These are phyloP conservation scores for Melanotaenia parkinsoni DNA, from an alignment of 2,797 vertebrate species.

Conservation along the genomic window DNA sequence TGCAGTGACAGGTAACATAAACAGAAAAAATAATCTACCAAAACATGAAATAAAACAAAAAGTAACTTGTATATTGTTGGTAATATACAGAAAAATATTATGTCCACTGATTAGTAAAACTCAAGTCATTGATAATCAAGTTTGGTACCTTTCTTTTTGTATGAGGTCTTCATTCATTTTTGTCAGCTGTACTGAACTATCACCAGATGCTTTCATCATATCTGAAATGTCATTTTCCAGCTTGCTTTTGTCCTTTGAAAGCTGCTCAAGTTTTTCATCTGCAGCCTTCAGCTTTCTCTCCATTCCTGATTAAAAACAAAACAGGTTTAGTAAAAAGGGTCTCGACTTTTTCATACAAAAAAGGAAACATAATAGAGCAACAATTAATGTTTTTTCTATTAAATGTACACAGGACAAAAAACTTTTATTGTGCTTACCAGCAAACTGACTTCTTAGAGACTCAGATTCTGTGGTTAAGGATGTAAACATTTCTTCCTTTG, in stretches of 20 bases:
- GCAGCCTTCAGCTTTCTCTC: constrained; percentile 88
- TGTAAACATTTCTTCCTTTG: constrained; percentile 89
- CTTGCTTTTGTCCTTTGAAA: constrained; percentile 90
- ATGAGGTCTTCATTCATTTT: constrained; percentile 93
- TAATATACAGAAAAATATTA: neutral
- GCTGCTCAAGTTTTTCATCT: constrained; percentile 87
- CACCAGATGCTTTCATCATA: constrained; percentile 94
- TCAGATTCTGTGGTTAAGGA: constrained; percentile 85
- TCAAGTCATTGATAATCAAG: neutral
- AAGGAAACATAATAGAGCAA: neutral
- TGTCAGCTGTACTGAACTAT: constrained; percentile 91
- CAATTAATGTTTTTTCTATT: neutral
- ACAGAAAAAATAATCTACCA: neutral
- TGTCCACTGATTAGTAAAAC: neutral
- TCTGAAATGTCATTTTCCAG: constrained; percentile 92
- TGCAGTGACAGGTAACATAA: neutral
- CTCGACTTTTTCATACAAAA: neutral
- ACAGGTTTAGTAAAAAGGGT: neutral
- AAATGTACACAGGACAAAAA: neutral
- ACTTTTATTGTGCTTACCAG: constrained; percentile 79
- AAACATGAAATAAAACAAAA: neutral
- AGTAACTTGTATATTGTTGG: neutral
- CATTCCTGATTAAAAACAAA: constrained; percentile 78
- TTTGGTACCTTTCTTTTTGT: constrained; percentile 89
- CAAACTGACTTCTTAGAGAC: constrained; percentile 84